Conservation (phyloP, 1,140 invertebrate species). For the Lucilia sericata region DNA sequence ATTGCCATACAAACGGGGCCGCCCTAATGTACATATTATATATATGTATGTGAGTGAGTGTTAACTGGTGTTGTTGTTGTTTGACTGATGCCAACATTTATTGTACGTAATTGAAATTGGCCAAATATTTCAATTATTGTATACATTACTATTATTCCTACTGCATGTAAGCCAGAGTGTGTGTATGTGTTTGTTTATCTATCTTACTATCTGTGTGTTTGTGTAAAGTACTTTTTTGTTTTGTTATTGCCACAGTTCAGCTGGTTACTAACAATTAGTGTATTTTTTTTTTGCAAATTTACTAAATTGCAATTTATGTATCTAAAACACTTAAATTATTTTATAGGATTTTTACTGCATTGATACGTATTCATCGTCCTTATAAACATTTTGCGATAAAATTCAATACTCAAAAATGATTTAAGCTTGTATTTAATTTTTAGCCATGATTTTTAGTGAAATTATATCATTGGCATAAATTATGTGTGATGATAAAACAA, state of each 20-base stretch:
- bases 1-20: no score
- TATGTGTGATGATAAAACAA: no score
- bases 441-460: no score
- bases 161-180: not conserved
- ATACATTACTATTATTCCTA: not conserved
- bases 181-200: not conserved
- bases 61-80: not conserved
- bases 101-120: conserved; percentile 29
- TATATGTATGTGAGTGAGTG: no score
- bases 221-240: not conserved
- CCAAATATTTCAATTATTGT: conserved; percentile 9
- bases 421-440: no score
- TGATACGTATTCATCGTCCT: no score
- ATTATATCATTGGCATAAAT: no score
- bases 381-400: no score
- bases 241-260: not conserved
- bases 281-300: not conserved
- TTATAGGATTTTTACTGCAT: not conserved
- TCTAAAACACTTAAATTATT: conserved; percentile 4
- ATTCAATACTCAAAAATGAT: no score
- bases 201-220: not conserved
- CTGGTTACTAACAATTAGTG: not conserved
- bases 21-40: no score
- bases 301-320: not conserved
- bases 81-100: conserved; percentile 16